A percentile compares a stretch with the other conserved stretches of the same genome.
phyloP scores from a whole-genome alignment of 2,113 vertebrate species.

The Pristiophorus japonicus region DNA sequence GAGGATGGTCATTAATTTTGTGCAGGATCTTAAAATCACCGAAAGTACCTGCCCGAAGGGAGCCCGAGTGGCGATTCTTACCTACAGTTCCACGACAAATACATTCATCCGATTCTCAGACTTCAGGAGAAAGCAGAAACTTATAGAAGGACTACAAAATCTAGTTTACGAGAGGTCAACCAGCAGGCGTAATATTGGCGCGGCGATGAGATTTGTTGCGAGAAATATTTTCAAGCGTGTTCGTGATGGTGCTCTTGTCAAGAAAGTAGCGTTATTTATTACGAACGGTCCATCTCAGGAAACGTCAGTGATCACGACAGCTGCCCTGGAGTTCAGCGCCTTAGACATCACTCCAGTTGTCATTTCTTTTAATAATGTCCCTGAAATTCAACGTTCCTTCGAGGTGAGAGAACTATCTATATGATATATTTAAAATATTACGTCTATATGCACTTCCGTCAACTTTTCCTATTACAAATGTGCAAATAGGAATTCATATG shows the following conservation, averaged over 20 bases:
- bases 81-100: constrained; percentile 58
- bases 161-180: constrained; percentile 59
- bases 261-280: constrained; percentile 76
- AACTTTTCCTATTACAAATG: background rate
- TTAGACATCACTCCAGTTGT: constrained; percentile 60
- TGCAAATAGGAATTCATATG: too few relatives aligned
- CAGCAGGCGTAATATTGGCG: constrained; percentile 60
- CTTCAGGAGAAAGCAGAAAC: constrained; percentile 49
- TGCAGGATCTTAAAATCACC: constrained; percentile 60
- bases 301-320: constrained; percentile 51
- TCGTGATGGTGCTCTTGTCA: constrained; percentile 57
- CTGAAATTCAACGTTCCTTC: constrained; percentile 54
- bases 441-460: background rate
- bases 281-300: constrained; percentile 53
- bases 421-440: background rate
- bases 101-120: constrained; percentile 75
- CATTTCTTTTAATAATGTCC: constrained; percentile 60
- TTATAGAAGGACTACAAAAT: constrained; percentile 57
- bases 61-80: constrained; percentile 65
- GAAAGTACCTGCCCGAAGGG: constrained; percentile 75
- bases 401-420: constrained; percentile 53
- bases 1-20: constrained; percentile 53
- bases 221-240: constrained; percentile 72
- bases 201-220: constrained; percentile 71
- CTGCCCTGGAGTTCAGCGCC: constrained; percentile 66